Evolutionary conservation across 2,113 vertebrate genomes (phyloP), one percentile per base, ranked within the genome.

Genomic region (Catagonus wagneri): DNA sequence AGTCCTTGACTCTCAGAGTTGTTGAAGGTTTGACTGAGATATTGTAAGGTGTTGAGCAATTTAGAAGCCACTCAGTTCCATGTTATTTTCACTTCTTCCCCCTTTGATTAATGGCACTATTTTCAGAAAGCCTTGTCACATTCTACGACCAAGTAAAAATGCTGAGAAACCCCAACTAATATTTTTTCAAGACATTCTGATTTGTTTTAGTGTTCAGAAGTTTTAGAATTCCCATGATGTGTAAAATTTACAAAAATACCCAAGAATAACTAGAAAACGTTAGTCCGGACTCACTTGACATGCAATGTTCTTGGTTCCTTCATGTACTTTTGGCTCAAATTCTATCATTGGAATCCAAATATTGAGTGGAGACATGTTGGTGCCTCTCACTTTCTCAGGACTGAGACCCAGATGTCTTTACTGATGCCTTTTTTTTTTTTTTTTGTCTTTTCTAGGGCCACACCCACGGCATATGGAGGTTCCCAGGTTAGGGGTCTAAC

Each of bases 171-270:
- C 23, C 15, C 58, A 16, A 17, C n/a, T n/a, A 50, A 75, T 34
- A 6, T 20, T 83, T 87, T 72, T 68, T 36, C 58, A 90, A 95
- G 90, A 93, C 17, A 19, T 83, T 61, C 36, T 76, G 58, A 34
- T 63, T 80, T 92, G n/a, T 56, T 79, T 89, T 84, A 74, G 20
- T 44, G 34, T 29, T 89, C 0, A 27, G 32, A 95, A 34, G n/a
- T 87, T 84, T 58, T 2, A 68, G 81, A 88, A 69, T 74, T 66
- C 17, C 3, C 5, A 14, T 85, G 36, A 89, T 16, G 66, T 63
- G 29, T 58, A 84, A 80, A 93, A 71, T 93, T 61, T 68, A 56
- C 39, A 72, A 96, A 88, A 95, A 60, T 74, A 36, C 15, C 50
- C 32, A 63, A 88, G 39, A 83, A 11, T 27, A 90, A 56, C 29